Evolutionary conservation across 2,888 invertebrate genomes (phyloP).

Genomic region (Chydorus sphaericus): DNA sequence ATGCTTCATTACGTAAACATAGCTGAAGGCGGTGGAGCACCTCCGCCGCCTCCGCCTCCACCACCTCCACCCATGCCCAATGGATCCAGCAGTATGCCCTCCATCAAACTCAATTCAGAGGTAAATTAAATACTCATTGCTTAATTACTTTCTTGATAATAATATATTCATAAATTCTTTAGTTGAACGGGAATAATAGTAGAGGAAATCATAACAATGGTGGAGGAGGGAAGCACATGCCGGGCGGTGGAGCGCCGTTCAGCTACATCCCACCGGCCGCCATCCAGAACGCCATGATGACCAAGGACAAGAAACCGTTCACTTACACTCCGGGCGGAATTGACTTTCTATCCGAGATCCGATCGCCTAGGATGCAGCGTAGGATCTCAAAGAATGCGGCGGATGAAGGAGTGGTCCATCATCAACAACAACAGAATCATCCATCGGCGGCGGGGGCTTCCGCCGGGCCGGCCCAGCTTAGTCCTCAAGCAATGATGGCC

Average conservation of each 20-base stretch:
- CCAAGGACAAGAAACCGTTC: conserved; percentile 89
- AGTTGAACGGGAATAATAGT: too few relatives aligned
- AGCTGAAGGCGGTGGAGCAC: conserved; percentile 24
- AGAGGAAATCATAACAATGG: too few relatives aligned
- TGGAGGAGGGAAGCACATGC: conserved; percentile 13
- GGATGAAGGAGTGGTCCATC: conserved; percentile 44
- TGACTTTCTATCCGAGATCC: conserved; percentile 67
- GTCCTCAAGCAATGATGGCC: conserved; percentile 45
- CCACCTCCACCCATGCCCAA: conserved; percentile 21
- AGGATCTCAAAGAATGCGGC: conserved; percentile 54
- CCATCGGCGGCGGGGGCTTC: neutral
- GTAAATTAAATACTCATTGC: conserved; percentile 24
- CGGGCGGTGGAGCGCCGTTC: conserved; percentile 13
- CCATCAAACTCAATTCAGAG: conserved; percentile 36
- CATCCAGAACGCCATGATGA: conserved; percentile 86
- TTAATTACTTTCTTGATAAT: neutral
- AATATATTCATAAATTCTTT: neutral
- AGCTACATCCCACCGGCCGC: conserved; percentile 53
- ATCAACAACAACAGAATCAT: neutral
- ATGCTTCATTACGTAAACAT: neutral
- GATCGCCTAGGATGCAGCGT: conserved; percentile 76
- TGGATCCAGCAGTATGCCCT: conserved; percentile 33
- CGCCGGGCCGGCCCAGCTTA: conserved; percentile 32
- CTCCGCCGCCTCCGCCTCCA: conserved; percentile 40
- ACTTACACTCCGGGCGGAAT: conserved; percentile 91